Evolutionary conservation across 37 sponge, comb jelly and placozoan genomes (phyloP).

Genomic region (Cladorhizidae sp.): DNA sequence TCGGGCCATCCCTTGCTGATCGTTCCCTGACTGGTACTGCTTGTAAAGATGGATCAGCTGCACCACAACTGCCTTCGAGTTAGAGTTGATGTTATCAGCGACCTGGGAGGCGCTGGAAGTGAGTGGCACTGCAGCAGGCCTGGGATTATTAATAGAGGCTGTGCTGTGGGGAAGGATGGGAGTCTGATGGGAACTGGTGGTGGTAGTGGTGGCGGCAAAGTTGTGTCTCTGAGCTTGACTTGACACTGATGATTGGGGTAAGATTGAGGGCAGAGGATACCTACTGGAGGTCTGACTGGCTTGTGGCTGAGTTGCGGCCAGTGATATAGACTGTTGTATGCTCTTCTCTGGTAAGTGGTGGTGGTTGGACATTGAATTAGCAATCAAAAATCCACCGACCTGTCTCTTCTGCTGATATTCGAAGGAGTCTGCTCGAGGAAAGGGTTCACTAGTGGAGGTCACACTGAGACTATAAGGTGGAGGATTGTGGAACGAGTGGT

Average conservation of each 20-base stretch:
- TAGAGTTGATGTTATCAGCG: neutral
- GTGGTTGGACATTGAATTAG: too few relatives aligned
- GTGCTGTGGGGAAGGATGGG: neutral
- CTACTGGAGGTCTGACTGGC: too few relatives aligned
- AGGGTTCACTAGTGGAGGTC: neutral
- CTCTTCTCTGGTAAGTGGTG: too few relatives aligned
- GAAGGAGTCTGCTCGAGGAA: neutral
- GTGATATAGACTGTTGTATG: too few relatives aligned
- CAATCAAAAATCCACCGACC: too few relatives aligned
- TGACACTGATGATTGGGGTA: too few relatives aligned
- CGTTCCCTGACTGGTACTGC: slow-evolving; percentile 26
- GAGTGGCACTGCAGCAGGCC: neutral
- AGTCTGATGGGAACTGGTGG: neutral
- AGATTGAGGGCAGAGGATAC: too few relatives aligned
- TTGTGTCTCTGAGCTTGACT: neutral
- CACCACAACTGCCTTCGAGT: neutral
- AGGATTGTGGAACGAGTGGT: neutral
- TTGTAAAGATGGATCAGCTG: slow-evolving; percentile 46
- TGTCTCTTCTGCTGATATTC: too few relatives aligned
- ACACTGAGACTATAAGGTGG: neutral
- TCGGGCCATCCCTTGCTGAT: slow-evolving; percentile 27
- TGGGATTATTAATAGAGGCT: neutral
- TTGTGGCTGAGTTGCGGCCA: too few relatives aligned
- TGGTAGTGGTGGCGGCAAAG: neutral
- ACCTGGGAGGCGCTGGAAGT: too few relatives aligned